Base-by-base conservation (phyloP, 2,797 vertebrate species). In the Cyprinella venusta region DNA sequence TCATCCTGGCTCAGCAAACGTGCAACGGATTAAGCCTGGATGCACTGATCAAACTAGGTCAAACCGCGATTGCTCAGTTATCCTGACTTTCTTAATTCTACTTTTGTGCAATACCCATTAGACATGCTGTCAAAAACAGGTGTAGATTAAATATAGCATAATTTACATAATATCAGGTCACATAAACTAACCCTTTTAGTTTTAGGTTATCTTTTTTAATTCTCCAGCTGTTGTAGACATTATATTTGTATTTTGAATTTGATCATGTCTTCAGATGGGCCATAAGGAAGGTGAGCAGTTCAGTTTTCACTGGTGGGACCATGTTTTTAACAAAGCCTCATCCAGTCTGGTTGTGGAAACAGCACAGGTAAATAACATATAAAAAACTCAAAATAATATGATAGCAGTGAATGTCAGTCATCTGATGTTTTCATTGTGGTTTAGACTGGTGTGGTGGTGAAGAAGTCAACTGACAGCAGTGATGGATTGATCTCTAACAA, bases 231-330 rank as follows among this genome's bases (percentile, higher is more conserved):
- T 61, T 54, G 2, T 65, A 36, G 8, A 2, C 9, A 4, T 48
- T 63, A 18, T 24, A 21, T 36, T n/a, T 38, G 13, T 65, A 13
- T 70, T 26, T 45, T 45, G 38, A 76, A 63, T n/a, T 45, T 45
- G 42, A 18, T 5, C 2, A 2, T 71, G 38, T 42, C 10, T 65
- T 0, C 90, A 96, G 96, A 90, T 98, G 8, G 98, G 98, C 42
- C 97, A 99, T 6, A 93, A 95, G 2, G 89, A 96, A 52, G 95
- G 95, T 0, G 96, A 98, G 85, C 94, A 97, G 85, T 99, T 99
- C 91, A 94, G 95, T 64, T 96, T 97, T 91, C 96, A 98, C 85
- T 99, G 97, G 98, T 99, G 98, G 98, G 97, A 96, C 82, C 97
- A 99, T 9, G 93, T 98, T 83, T 99, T 99, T 92, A 98, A 99